Conservation (phyloP, 1,140 invertebrate species). For the Diuraphis noxia region DNA sequence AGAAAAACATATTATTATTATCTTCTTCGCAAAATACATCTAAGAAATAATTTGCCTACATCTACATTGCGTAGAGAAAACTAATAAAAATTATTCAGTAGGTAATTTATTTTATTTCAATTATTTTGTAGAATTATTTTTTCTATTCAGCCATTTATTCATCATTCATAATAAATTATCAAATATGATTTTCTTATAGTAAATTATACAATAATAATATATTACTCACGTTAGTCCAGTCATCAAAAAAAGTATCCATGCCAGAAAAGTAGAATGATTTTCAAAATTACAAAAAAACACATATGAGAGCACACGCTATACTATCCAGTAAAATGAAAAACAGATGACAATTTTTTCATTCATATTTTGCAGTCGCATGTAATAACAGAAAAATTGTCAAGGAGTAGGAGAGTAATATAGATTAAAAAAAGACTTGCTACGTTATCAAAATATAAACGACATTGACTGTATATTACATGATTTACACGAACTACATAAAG, state of each 20-base stretch:
- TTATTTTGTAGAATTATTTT: background rate
- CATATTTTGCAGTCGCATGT: background rate
- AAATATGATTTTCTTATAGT: background rate
- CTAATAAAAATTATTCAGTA: background rate
- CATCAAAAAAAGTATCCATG: constrained; percentile 44
- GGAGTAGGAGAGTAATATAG: background rate
- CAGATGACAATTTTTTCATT: constrained; percentile 19
- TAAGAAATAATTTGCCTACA: background rate
- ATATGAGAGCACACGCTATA: background rate
- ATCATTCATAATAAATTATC: background rate
- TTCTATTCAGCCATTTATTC: background rate
- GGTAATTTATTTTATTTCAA: background rate
- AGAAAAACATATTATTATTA: background rate
- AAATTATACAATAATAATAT: background rate
- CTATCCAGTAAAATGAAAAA: background rate
- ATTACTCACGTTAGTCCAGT: constrained; percentile 50
- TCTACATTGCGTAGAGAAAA: background rate
- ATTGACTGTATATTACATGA: constrained; percentile 15
- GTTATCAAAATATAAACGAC: constrained; percentile 23
- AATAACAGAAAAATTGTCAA: background rate
- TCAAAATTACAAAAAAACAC: constrained; percentile 10
- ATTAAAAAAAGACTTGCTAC: background rate
- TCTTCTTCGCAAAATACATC: background rate
- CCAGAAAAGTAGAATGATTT: background rate
- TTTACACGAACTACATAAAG: background rate